A percentile compares a stretch with the other conserved stretches of the same genome.
These are phyloP conservation scores for Psilanteris sp. DNA, from an alignment of 1,140 invertebrate species.

Conservation along the genomic window DNA sequence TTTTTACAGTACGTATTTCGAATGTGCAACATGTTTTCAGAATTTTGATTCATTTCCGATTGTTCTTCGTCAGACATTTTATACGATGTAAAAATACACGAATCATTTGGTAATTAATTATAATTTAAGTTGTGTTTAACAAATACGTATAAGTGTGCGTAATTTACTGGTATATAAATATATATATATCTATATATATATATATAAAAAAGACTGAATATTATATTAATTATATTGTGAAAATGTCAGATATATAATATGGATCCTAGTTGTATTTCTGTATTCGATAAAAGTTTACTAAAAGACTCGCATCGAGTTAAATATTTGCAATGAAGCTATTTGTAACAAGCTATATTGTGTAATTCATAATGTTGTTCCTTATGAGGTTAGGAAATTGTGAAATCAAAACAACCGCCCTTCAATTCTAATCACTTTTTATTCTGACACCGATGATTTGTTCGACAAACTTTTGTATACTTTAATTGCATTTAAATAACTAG, in stretches of 20 bases:
- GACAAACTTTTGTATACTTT: slow-evolving; percentile 1
- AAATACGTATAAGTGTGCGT: slow-evolving; percentile 46
- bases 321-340: slow-evolving; percentile 52
- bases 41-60: too few relatives aligned
- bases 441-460: neutral
- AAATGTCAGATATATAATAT: slow-evolving; percentile 53
- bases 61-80: too few relatives aligned
- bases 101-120: too few relatives aligned
- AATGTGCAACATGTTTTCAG: too few relatives aligned
- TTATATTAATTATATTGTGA: slow-evolving; percentile 55
- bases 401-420: slow-evolving; percentile 1
- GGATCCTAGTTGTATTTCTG: slow-evolving; percentile 53
- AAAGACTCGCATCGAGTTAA: slow-evolving; percentile 51
- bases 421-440: slow-evolving; percentile 1
- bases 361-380: slow-evolving; percentile 30
- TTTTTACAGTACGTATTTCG: too few relatives aligned
- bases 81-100: too few relatives aligned
- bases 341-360: slow-evolving; percentile 39
- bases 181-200: too few relatives aligned
- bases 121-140: neutral
- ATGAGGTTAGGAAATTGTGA: slow-evolving; percentile 3
- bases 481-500: slow-evolving; percentile 8
- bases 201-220: slow-evolving; percentile 57
- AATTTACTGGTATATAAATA: slow-evolving; percentile 56
- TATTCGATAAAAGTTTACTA: slow-evolving; percentile 50